Evolutionary conservation across 1,140 invertebrate genomes (phyloP).

Genomic region (Metopolophium dirhodum): DNA sequence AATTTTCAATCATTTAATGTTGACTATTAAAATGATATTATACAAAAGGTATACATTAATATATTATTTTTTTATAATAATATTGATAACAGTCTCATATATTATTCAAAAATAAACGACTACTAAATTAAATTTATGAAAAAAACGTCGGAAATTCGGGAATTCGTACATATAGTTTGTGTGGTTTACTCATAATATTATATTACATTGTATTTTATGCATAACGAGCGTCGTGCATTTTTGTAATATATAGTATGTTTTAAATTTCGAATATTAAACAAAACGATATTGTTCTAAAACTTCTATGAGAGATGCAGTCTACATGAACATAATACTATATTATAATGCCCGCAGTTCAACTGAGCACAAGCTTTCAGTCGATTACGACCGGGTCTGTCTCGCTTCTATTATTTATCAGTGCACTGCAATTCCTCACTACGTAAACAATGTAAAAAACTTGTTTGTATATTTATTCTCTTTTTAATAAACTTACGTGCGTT

Average conservation of each 20-base stretch:
- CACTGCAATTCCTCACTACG: neutral
- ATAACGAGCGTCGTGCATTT: neutral
- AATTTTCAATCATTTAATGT: no score
- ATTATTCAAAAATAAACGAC: neutral
- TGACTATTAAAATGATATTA: no score
- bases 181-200: neutral
- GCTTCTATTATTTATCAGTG: conserved; percentile 2
- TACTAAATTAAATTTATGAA: neutral
- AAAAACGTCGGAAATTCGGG: neutral
- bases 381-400: neutral
- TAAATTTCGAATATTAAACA: conserved; percentile 13
- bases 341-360: neutral
- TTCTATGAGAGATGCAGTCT: neutral
- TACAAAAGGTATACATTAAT: no score
- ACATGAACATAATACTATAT: neutral
- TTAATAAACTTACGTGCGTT: neutral
- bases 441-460: neutral
- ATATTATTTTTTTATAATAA: neutral
- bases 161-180: neutral
- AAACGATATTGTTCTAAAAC: neutral
- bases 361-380: conserved; percentile 11
- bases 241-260: neutral
- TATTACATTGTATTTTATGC: neutral
- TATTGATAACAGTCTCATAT: neutral
- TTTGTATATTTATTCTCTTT: neutral